Percentiles rank a stretch among this genome's conserved stretches.
phyloP scores from a whole-genome alignment of 2,888 invertebrate species.

The Tachystola acroxantha region DNA sequence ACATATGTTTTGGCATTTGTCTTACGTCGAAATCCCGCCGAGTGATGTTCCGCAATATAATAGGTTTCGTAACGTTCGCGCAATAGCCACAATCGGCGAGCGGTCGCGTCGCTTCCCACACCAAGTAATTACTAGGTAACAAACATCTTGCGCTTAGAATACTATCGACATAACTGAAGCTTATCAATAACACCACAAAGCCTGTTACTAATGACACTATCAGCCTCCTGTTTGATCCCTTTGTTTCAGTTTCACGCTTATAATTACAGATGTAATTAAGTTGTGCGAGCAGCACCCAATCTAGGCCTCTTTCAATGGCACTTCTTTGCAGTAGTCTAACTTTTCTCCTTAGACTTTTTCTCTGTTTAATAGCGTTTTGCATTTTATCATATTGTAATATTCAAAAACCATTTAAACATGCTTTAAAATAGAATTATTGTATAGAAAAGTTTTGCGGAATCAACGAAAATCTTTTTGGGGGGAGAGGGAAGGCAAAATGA shows the following conservation, averaged over 20 bases:
- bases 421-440: too few species aligned
- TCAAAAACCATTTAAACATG: not conserved
- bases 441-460: too few species aligned
- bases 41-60: conserved; percentile 83
- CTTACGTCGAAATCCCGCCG: conserved; percentile 81
- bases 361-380: conserved; percentile 18
- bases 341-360: conserved; percentile 23
- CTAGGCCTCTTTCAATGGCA: conserved; percentile 45
- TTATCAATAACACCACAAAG: conserved; percentile 37
- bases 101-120: conserved; percentile 93
- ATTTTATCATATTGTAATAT: conserved; percentile 13
- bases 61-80: conserved; percentile 80
- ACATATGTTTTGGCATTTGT: conserved; percentile 1
- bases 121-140: conserved; percentile 88
- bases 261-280: conserved; percentile 42
- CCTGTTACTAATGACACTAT: conserved; percentile 29
- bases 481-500: not conserved
- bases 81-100: conserved; percentile 90
- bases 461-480: too few species aligned
- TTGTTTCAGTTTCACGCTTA: conserved; percentile 26
- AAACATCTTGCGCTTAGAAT: conserved; percentile 83
- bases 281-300: conserved; percentile 32
- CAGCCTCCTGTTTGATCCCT: conserved; percentile 31
- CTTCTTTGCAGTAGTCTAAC: conserved; percentile 40
- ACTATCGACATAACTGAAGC: conserved; percentile 37